phyloP scores from a whole-genome alignment of 2,888 invertebrate species.

The Drosophila falleni region DNA sequence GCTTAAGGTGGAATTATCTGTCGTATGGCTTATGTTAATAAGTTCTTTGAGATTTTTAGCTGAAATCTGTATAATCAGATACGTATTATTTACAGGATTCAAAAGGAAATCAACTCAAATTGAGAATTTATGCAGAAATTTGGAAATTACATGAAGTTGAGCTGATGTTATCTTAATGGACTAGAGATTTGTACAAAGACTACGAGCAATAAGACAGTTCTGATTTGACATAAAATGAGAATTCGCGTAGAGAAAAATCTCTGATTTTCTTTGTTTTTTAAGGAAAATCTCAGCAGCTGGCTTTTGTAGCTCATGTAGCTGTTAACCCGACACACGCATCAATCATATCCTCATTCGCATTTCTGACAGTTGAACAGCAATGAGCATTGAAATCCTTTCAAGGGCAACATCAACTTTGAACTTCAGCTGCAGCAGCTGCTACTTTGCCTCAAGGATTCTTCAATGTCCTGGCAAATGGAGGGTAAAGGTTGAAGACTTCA shows the following conservation, averaged over 20 bases:
- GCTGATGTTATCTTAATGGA: conserved; percentile 22
- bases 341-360: conserved; percentile 44
- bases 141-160: conserved; percentile 8
- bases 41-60: conserved; percentile 26
- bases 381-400: conserved; percentile 51
- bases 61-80: conserved; percentile 28
- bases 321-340: conserved; percentile 29
- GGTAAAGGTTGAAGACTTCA: conserved; percentile 15
- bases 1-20: conserved; percentile 54
- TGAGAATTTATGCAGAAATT: conserved; percentile 57
- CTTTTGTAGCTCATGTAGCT: not conserved
- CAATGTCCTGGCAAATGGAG: conserved; percentile 26
- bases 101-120: conserved; percentile 37
- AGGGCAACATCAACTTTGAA: conserved; percentile 21
- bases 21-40: conserved; percentile 65
- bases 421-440: conserved; percentile 12
- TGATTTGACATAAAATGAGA: conserved; percentile 9
- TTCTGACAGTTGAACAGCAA: conserved; percentile 46
- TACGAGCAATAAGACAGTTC: conserved; percentile 6
- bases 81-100: conserved; percentile 45
- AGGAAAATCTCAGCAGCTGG: conserved; percentile 10
- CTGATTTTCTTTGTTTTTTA: not conserved
- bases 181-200: conserved; percentile 1
- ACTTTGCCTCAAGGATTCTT: not conserved
- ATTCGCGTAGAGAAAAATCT: not conserved